phyloP scores from a whole-genome alignment of 2,797 vertebrate species.

The Tangara arthus region DNA sequence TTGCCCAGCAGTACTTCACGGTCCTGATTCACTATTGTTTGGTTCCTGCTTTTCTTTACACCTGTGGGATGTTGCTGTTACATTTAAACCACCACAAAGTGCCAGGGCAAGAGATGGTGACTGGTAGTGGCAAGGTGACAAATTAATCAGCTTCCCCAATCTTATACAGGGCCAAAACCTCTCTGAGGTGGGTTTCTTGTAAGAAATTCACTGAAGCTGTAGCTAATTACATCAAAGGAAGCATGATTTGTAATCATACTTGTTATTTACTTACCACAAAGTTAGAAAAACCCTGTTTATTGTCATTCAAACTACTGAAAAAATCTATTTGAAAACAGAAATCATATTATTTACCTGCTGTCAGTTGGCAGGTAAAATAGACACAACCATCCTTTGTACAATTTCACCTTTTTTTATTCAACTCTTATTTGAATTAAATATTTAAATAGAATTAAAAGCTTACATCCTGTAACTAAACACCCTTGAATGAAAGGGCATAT shows the following conservation, averaged over 20 bases:
- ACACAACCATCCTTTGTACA: background rate
- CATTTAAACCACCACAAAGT: background rate
- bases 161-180: background rate
- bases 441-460: background rate
- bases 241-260: background rate
- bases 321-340: background rate
- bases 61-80: background rate
- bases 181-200: background rate
- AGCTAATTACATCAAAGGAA: background rate
- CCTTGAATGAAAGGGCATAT: background rate
- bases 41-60: background rate
- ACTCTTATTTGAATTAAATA: background rate
- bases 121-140: background rate
- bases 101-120: background rate
- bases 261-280: background rate
- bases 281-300: background rate
- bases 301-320: background rate
- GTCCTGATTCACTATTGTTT: conserved; percentile 1
- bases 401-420: background rate
- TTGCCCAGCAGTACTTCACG: conserved; percentile 4
- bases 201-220: background rate
- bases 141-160: background rate
- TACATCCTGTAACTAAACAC: background rate
- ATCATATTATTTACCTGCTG: background rate
- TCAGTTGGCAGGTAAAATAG: background rate